Evolutionary conservation across 2,797 vertebrate genomes (phyloP), one percentile per base, ranked within the genome.

Genomic region (Bovichtus diacanthus): DNA sequence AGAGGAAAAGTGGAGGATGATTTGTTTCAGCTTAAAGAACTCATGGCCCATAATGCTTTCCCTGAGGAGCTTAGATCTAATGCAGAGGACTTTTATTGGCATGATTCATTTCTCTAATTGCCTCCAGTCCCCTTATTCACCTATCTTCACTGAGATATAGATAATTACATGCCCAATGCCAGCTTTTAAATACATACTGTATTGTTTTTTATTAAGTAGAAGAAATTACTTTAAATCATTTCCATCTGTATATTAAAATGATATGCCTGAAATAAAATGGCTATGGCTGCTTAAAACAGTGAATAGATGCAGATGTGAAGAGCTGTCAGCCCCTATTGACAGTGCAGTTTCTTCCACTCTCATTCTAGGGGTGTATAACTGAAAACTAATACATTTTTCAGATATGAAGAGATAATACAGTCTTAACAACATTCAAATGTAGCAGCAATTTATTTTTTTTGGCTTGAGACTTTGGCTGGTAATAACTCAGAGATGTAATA

Each of bases 11-110:
- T 23, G 1, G 36, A 47, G 55, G 77, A 83, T 86, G 86, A 91
- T 90, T 87, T 89, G 88, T 90, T 85, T 80, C 65, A 67, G 51
- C 82, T 78, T 78, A 70, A 71, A 70, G 75, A 83, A 88, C 85
- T 86, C 75, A 55, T 82, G 78, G 78, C 83, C 82, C 75, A 84
- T 91, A 87, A 90, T 85, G 81, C 82, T 68, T 83, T 85, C 75
- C 87, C 82, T 9, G 43, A 81, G 83, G 87, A 85, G 78, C 77
- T 80, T 38, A 74, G 65, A 85, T 86, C 78, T 87, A 79, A 81
- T 83, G 80, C 70, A 81, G 82, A 83, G 69, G 77, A 87, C 76
- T 80, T 89, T 88, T 87, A 90, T 88, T 85, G 83, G 82, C 76
- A 55, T 86, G 88, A 88, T 86, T 83, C 44, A 83, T 91, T 87